Evolutionary conservation across 2,888 invertebrate species (phyloP).

Genomic region (Cynaeus angustus): DNA sequence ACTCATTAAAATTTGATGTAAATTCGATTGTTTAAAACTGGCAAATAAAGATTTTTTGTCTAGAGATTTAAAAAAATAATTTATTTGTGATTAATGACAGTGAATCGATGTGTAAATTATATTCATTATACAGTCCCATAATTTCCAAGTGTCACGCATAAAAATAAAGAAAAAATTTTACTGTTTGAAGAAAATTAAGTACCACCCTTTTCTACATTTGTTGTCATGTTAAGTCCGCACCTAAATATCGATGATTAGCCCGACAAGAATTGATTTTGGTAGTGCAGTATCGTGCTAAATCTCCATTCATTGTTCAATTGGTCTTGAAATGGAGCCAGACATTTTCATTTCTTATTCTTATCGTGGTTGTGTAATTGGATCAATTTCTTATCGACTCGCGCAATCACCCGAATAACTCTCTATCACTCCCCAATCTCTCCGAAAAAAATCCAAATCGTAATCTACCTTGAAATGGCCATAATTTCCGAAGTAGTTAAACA

Average conservation of each 20-base stretch:
- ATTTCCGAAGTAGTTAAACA: conserved; percentile 28
- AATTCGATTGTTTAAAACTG: neutral
- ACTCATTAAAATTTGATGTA: neutral
- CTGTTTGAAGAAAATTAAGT: conserved; percentile 1
- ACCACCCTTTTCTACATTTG: too few relatives aligned
- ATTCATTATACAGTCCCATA: conserved; percentile 1
- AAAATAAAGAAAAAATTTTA: neutral
- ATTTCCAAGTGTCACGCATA: conserved; percentile 1
- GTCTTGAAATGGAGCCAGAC: too few relatives aligned
- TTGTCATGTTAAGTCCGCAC: too few relatives aligned
- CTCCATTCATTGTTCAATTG: too few relatives aligned
- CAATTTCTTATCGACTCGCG: conserved; percentile 6
- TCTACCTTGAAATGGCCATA: conserved; percentile 31
- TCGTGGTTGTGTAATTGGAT: conserved; percentile 1
- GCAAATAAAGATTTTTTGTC: neutral
- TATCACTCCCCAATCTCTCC: conserved; percentile 10
- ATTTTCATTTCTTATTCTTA: neutral
- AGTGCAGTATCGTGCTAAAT: too few relatives aligned
- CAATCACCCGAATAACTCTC: too few relatives aligned
- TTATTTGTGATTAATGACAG: conserved; percentile 9
- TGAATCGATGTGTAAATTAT: conserved; percentile 19
- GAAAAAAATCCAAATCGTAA: conserved; percentile 16
- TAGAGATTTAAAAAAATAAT: conserved; percentile 9
- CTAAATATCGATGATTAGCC: too few relatives aligned
- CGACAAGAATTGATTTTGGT: too few relatives aligned